Percentiles rank a stretch among this genome's conserved stretches.
Conservation (phyloP, 1,140 invertebrate genomes). For the Apis dorsata region DNA sequence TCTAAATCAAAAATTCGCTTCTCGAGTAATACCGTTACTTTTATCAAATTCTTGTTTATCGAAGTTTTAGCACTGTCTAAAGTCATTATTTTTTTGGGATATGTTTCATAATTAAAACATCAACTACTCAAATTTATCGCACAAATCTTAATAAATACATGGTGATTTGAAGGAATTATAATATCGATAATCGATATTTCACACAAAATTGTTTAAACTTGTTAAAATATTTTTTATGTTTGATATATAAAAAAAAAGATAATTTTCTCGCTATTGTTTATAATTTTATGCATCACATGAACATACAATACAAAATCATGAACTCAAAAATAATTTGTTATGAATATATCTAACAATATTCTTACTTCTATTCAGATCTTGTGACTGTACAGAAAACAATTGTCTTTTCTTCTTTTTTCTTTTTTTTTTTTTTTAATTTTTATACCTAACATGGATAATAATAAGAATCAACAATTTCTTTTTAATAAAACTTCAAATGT, state of each 20-base stretch:
- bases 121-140: slow-evolving; percentile 36
- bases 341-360: slow-evolving; percentile 60
- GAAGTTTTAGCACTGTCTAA: background rate
- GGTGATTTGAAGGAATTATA: slow-evolving; percentile 22
- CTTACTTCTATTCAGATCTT: slow-evolving; percentile 65
- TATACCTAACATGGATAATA: slow-evolving; percentile 67
- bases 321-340: slow-evolving; percentile 47
- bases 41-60: slow-evolving; percentile 17
- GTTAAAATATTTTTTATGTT: slow-evolving; percentile 21
- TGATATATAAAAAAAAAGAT: slow-evolving; percentile 21
- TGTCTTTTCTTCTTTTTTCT: slow-evolving; percentile 20
- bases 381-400: slow-evolving; percentile 72
- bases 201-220: slow-evolving; percentile 41
- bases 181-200: slow-evolving; percentile 15
- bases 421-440: slow-evolving; percentile 54
- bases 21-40: slow-evolving; percentile 3
- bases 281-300: slow-evolving; percentile 41
- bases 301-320: slow-evolving; percentile 60
- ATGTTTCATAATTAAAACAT: slow-evolving; percentile 50
- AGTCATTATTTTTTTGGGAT: slow-evolving; percentile 28
- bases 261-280: slow-evolving; percentile 9
- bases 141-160: slow-evolving; percentile 39
- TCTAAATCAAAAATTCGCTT: slow-evolving; percentile 1
- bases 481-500: slow-evolving; percentile 69
- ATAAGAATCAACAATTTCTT: slow-evolving; percentile 71